These are phyloP conservation scores for Hirudinaria manillensis DNA, from an alignment of 2,888 invertebrate genomes.

Conservation along the genomic window DNA sequence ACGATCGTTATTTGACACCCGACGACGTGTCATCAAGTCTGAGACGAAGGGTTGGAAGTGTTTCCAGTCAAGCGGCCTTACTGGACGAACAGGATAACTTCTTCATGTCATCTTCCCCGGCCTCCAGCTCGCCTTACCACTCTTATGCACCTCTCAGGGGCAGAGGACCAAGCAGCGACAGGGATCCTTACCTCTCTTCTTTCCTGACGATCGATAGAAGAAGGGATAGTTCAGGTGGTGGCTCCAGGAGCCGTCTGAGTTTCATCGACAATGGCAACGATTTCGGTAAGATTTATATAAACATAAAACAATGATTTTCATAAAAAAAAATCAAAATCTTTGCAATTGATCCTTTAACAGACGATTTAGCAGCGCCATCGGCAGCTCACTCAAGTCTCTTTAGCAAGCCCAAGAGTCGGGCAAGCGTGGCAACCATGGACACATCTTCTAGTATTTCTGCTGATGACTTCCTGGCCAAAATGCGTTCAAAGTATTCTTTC, in stretches of 20 bases:
- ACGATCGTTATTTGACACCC: background rate
- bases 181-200: constrained; percentile 8
- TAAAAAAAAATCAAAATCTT: background rate
- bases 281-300: constrained; percentile 22
- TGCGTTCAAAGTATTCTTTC: constrained; percentile 32
- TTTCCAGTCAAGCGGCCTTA: constrained; percentile 19
- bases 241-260: background rate
- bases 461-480: constrained; percentile 30
- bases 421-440: constrained; percentile 31
- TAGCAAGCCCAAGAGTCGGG: constrained; percentile 24
- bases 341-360: background rate
- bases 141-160: constrained; percentile 3
- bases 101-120: background rate
- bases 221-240: constrained; percentile 5
- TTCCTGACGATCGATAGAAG: constrained; percentile 1
- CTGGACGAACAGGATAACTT: constrained; percentile 27
- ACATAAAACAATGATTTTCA: background rate
- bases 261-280: constrained; percentile 12
- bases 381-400: background rate
- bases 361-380: background rate
- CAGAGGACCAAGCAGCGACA: constrained; percentile 11
- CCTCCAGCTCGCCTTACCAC: constrained; percentile 18
- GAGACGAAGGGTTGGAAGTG: constrained; percentile 16
- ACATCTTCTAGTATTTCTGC: constrained; percentile 18
- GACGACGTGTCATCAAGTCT: constrained; percentile 13